phyloP scores from a whole-genome alignment of 2,888 invertebrate genomes.

The Euphydryas editha region DNA sequence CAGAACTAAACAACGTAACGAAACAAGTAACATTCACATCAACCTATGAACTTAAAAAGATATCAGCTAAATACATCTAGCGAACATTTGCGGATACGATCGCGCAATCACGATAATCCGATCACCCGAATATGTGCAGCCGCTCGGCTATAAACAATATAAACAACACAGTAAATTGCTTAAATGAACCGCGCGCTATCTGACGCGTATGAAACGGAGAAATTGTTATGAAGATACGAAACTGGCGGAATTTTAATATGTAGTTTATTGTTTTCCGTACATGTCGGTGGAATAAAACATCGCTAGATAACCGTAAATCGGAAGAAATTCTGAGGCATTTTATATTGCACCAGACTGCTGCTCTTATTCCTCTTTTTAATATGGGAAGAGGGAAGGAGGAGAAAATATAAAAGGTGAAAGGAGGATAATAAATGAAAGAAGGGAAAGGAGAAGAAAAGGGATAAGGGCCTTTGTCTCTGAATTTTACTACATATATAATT shows the following conservation, averaged over 20 bases:
- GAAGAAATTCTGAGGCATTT: too few species aligned
- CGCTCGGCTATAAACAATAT: conserved; percentile 41
- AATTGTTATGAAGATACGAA: conserved; percentile 24
- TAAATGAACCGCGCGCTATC: conserved; percentile 40
- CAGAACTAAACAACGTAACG: background rate
- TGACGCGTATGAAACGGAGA: conserved; percentile 30
- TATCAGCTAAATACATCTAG: background rate
- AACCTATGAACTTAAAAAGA: conserved; percentile 8
- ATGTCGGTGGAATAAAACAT: too few species aligned
- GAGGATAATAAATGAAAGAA: too few species aligned
- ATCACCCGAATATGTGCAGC: conserved; percentile 23
- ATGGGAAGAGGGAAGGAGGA: too few species aligned
- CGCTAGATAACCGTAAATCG: too few species aligned
- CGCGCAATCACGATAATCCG: conserved; percentile 30
- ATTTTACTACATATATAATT: too few species aligned
- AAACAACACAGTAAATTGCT: conserved; percentile 45
- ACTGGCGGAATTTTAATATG: conserved; percentile 16
- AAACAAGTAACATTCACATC: background rate
- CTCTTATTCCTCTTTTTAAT: too few species aligned
- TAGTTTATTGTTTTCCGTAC: too few species aligned
- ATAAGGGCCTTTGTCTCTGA: too few species aligned
- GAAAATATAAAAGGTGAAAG: too few species aligned
- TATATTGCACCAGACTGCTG: too few species aligned
- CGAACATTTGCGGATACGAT: conserved; percentile 12
- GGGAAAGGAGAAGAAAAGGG: too few species aligned